Percentiles rank a stretch among this genome's conserved stretches.
These are phyloP conservation scores for Aeoliscus strigatus DNA, from an alignment of 2,797 vertebrate species.

Conservation along the genomic window DNA sequence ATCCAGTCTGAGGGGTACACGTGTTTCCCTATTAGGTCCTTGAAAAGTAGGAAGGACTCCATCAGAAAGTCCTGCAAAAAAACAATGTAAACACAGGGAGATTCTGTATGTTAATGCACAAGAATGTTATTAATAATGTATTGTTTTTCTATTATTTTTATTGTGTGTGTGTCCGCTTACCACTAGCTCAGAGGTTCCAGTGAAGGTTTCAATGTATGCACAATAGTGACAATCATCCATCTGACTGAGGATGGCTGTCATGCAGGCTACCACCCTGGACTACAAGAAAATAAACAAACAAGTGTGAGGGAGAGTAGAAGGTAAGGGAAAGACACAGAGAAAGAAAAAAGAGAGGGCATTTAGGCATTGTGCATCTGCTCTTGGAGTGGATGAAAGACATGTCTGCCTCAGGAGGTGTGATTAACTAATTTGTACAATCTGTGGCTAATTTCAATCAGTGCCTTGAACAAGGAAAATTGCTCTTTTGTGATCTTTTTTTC, in stretches of 20 bases:
- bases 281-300: constrained; percentile 36
- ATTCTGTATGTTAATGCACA: no score
- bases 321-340: constrained; percentile 3
- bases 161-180: constrained; percentile 68
- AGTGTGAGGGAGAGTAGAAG: no score
- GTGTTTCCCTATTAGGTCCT: constrained; percentile 91
- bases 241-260: constrained; percentile 94
- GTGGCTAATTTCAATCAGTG: no score
- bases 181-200: constrained; percentile 83
- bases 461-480: no score
- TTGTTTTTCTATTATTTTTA: no score
- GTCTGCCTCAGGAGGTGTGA: no score
- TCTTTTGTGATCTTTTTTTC: no score
- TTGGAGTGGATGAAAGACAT: constrained; percentile 13
- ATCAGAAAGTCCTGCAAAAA: constrained; percentile 89
- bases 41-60: constrained; percentile 96
- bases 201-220: constrained; percentile 90
- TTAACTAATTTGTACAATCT: no score
- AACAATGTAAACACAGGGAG: no score
- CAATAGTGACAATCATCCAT: constrained; percentile 91
- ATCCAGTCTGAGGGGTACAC: constrained; percentile 95
- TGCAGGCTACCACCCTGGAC: constrained; percentile 95
- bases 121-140: no score
- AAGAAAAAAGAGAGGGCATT: constrained; percentile 8
- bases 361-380: constrained; percentile 3